Evolutionary conservation across 2,888 invertebrate species (phyloP).

Genomic region (Agrenia bidenticulata): DNA sequence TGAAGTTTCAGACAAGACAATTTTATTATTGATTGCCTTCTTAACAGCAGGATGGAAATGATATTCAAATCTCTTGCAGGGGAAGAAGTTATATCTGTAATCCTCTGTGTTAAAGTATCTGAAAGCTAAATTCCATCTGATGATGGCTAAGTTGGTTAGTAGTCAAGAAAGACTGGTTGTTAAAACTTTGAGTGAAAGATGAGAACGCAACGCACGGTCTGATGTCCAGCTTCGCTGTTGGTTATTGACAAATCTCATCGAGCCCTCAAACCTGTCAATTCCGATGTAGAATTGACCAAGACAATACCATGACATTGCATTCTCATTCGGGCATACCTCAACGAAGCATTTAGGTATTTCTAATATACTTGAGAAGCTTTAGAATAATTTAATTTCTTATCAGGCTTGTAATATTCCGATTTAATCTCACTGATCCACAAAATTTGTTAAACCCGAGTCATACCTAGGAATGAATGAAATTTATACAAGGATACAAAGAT

Average conservation of each 20-base stretch:
- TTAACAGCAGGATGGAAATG: constrained; percentile 33
- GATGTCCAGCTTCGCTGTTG: constrained; percentile 11
- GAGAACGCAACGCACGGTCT: constrained; percentile 8
- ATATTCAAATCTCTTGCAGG: constrained; percentile 7
- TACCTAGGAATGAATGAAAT: no score
- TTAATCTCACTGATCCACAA: no score
- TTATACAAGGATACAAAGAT: no score
- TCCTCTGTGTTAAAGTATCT: no score
- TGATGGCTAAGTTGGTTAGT: not conserved
- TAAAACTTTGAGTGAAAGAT: constrained; percentile 18
- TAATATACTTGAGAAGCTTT: no score
- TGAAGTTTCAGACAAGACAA: constrained; percentile 25
- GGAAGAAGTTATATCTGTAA: no score
- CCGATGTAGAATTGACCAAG: constrained; percentile 5
- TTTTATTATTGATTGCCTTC: constrained; percentile 45
- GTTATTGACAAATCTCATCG: constrained; percentile 19
- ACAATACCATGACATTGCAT: constrained; percentile 18
- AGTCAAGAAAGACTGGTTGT: not conserved
- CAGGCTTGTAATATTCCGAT: no score
- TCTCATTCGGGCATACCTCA: not conserved
- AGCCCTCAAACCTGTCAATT: constrained; percentile 13
- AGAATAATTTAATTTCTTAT: no score
- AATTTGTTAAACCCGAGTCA: no score
- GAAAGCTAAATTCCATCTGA: no score
- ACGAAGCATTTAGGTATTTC: no score